Percentiles rank a stretch among this genome's conserved stretches.
Conservation (phyloP, 2,113 vertebrate species). For the Laticauda colubrina region DNA sequence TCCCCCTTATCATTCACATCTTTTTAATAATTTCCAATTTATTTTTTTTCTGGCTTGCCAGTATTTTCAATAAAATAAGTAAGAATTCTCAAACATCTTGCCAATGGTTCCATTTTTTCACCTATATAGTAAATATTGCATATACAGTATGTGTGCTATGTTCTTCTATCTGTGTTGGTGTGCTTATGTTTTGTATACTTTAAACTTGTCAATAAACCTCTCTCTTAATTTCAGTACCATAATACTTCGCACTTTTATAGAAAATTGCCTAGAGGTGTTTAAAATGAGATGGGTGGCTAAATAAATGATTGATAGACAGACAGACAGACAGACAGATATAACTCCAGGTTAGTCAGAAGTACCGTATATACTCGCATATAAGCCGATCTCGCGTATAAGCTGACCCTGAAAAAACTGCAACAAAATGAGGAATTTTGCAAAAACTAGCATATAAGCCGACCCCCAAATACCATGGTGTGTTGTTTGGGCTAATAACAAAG, state of each 20-base stretch:
- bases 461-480: too few species aligned
- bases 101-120: background rate
- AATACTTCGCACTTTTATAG: background rate
- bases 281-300: background rate
- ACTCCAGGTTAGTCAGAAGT: background rate
- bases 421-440: too few species aligned
- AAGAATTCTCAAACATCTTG: background rate
- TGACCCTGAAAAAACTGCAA: too few species aligned
- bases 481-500: too few species aligned
- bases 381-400: too few species aligned
- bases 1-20: background rate
- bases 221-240: background rate
- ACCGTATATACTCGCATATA: too few species aligned
- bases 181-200: background rate
- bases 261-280: background rate
- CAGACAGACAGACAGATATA: background rate
- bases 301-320: background rate
- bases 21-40: background rate
- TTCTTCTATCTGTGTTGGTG: background rate
- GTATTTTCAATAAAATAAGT: background rate
- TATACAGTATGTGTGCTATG: background rate
- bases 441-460: too few species aligned
- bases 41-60: background rate
- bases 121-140: background rate
- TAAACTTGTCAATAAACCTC: background rate